Percentiles rank a stretch among this genome's conserved stretches.
Evolutionary conservation across 2,113 vertebrate genomes (phyloP).

Genomic region (Syngnathus typhle): DNA sequence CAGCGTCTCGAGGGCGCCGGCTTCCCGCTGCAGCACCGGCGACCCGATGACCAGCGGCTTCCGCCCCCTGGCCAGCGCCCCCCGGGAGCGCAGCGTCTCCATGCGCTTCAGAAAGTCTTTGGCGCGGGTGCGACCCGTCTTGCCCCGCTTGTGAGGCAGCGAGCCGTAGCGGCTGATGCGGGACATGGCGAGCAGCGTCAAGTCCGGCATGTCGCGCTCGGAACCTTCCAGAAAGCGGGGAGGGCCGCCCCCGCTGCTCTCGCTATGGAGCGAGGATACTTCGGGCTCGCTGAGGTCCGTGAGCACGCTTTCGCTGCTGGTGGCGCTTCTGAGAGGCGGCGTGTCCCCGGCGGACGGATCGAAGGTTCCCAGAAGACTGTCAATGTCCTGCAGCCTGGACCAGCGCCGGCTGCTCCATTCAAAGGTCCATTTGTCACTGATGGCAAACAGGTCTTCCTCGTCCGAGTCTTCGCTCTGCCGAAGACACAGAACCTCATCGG

Average conservation of each 20-base stretch:
- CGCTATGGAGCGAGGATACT: constrained; percentile 86
- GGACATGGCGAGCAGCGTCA: constrained; percentile 46
- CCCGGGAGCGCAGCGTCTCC: constrained; percentile 82
- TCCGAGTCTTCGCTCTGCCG: constrained; percentile 89
- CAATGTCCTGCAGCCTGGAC: constrained; percentile 86
- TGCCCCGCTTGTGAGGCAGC: constrained; percentile 70
- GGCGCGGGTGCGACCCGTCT: constrained; percentile 72
- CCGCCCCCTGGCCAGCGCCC: constrained; percentile 62
- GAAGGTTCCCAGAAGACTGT: constrained; percentile 80
- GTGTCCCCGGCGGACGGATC: constrained; percentile 70
- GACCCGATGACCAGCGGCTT: constrained; percentile 76
- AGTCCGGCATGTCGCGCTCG: constrained; percentile 73
- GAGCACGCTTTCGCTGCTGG: constrained; percentile 91
- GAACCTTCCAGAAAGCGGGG: constrained; percentile 63
- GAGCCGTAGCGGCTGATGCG: constrained; percentile 56
- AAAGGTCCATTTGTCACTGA: constrained; percentile 98
- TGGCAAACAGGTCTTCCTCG: constrained; percentile 91
- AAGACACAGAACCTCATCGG: constrained; percentile 12
- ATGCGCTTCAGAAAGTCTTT: constrained; percentile 89
- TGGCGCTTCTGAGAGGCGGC: constrained; percentile 78
- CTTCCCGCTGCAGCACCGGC: constrained; percentile 79
- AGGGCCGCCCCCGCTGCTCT: constrained; percentile 86
- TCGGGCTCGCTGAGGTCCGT: constrained; percentile 91
- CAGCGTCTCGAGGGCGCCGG: constrained; percentile 75
- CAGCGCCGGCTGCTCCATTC: constrained; percentile 91